Evolutionary conservation across 1,140 invertebrate species (phyloP), one percentile per base, ranked within the genome.

Genomic region (Bradysia coprophila): DNA sequence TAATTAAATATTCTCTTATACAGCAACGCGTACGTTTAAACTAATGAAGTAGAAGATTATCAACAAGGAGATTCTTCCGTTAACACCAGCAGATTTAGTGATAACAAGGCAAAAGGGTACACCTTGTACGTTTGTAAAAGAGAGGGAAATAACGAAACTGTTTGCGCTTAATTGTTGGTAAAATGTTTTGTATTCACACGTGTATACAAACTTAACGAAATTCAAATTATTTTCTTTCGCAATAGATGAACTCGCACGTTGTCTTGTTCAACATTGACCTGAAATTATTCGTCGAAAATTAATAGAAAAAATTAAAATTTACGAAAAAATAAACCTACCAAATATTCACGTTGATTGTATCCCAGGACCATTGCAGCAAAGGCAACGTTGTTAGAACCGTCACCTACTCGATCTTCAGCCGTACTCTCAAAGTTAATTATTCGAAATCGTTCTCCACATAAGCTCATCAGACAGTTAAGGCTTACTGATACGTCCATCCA

Each of bases 211-310:
- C 8, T 36, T 3, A 18, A 18, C 16, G 15, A 21, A 21, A 22
- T 39, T 39, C 20, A 39, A 39, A n/a, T 39, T 39, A 15, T 39
- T 41, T 21, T 24, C 24, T 41, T 28, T 13, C 13, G 24, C 6
- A 28, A 8, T 8, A 28, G 24, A 41, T n/a, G 24, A 41, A 15
- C 16, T 31, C 18, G 10, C 20, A 24, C 18, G 15, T 24, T 4
- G 23, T 15, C 20, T 21, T 41, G 21, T 28, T 18, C 13, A 24
- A 23, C 15, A 41, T 6, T 18, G 24, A 24, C 23, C 9, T 15
- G 24, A 6, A 22, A 23, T 22, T 4, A 20, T 36, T 4, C 8
- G 22, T 10, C 21, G 21, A 28, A 24, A 40, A 23, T 23, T 23
- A 40, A 6, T 40, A 13, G 16, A 40, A 23, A 23, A 23, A 23